A percentile compares a stretch with the other conserved stretches of the same genome.
phyloP scores from a whole-genome alignment of 2,113 vertebrate species.

The Gavia stellata region DNA sequence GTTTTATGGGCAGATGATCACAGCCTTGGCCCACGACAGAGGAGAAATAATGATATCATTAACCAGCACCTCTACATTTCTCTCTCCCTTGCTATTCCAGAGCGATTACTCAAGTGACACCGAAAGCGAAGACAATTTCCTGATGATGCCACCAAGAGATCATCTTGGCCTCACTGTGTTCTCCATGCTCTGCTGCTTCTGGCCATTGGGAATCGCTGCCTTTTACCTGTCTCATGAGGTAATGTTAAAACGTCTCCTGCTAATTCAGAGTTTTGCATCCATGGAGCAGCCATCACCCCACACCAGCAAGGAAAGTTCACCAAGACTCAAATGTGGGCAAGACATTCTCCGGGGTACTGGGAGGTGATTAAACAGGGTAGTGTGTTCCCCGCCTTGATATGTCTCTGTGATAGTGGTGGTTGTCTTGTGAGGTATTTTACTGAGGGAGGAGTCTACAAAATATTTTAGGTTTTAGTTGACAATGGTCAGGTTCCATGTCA shows the following conservation, averaged over 20 bases:
- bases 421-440: not conserved
- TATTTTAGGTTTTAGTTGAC: not conserved
- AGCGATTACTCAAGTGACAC: constrained; percentile 92
- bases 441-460: not conserved
- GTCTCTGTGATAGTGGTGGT: not conserved
- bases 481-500: not conserved
- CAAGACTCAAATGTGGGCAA: not conserved
- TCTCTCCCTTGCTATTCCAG: constrained; percentile 63
- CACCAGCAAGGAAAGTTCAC: not conserved
- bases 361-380: not conserved
- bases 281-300: not conserved
- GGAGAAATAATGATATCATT: not conserved
- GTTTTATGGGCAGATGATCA: not conserved
- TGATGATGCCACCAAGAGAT: constrained; percentile 89
- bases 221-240: constrained; percentile 93
- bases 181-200: constrained; percentile 98
- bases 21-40: not conserved
- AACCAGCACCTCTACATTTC: not conserved
- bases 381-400: not conserved
- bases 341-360: not conserved
- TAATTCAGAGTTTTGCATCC: not conserved
- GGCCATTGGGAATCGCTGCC: constrained; percentile 92
- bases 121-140: constrained; percentile 91
- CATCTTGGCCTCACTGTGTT: constrained; percentile 93
- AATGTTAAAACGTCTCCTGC: not conserved